phyloP scores from a whole-genome alignment of 2,797 vertebrate species.

The Muraenolepis orangiensis region DNA sequence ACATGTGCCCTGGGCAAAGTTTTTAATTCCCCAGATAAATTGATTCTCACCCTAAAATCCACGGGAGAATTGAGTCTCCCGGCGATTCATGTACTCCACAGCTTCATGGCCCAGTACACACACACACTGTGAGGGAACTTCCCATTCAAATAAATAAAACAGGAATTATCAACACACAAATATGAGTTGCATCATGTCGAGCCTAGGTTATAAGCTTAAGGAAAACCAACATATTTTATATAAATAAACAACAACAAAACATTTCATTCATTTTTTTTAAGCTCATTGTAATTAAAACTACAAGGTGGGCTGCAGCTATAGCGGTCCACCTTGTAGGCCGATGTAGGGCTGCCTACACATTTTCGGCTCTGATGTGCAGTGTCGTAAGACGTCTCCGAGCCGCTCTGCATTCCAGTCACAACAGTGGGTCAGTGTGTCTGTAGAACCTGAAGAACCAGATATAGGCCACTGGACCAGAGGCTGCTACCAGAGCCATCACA shows the following conservation, averaged over 20 bases:
- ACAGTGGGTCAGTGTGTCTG: slow-evolving; percentile 70
- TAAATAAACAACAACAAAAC: neutral
- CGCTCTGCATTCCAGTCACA: slow-evolving; percentile 37
- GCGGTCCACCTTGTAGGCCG: too few relatives aligned
- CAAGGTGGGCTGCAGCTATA: neutral
- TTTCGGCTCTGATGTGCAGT: neutral
- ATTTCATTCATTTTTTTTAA: too few relatives aligned
- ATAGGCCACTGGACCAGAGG: slow-evolving; percentile 67
- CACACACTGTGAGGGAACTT: slow-evolving; percentile 32
- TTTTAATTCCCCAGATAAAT: slow-evolving; percentile 58
- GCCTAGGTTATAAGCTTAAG: neutral
- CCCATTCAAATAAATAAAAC: slow-evolving; percentile 41
- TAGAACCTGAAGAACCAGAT: slow-evolving; percentile 46
- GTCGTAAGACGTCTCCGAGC: slow-evolving; percentile 22
- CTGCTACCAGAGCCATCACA: slow-evolving; percentile 46
- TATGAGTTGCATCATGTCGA: neutral
- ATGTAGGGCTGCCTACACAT: too few relatives aligned
- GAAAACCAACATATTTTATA: neutral
- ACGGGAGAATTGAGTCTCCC: slow-evolving; percentile 49
- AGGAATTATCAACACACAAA: neutral
- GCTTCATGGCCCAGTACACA: slow-evolving; percentile 35
- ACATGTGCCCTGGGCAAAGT: slow-evolving; percentile 52
- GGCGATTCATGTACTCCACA: slow-evolving; percentile 49
- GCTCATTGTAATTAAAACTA: neutral
- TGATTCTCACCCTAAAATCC: slow-evolving; percentile 49